Percentiles rank a stretch among this genome's conserved stretches.
These are phyloP conservation scores for Zapus hudsonius DNA, from an alignment of 2,113 vertebrate genomes.

Conservation along the genomic window DNA sequence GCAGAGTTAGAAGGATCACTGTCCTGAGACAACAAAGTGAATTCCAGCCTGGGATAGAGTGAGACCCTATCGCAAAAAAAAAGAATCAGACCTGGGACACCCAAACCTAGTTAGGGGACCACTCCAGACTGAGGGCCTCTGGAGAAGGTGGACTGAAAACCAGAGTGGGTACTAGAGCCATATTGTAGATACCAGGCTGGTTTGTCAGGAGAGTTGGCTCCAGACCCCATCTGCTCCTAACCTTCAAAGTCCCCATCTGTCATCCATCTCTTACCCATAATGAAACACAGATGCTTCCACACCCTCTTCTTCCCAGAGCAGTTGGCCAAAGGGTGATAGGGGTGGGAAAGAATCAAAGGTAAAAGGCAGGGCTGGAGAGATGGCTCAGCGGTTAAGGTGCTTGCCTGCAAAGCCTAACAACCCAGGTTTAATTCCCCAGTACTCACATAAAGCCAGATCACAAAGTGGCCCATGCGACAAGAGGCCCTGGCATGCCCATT, in stretches of 20 bases:
- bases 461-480: no score
- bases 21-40: no score
- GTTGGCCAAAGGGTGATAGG: background rate
- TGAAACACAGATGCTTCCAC: background rate
- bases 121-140: background rate
- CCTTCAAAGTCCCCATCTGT: rapidly evolving
- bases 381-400: no score
- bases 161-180: background rate
- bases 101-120: background rate
- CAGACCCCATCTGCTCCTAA: background rate
- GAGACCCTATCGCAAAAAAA: no score
- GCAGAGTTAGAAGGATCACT: no score
- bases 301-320: background rate
- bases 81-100: no score
- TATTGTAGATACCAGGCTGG: background rate
- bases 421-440: no score
- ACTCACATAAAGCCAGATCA: no score
- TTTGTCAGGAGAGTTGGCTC: background rate
- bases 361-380: no score
- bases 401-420: no score
- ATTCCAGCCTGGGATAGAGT: background rate
- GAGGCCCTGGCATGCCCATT: no score
- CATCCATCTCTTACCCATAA: background rate
- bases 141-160: background rate
- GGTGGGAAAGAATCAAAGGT: background rate